These are phyloP conservation scores for Lycopodina hypogea DNA, from an alignment of 37 sponge, comb jelly and placozoan genomes.

Conservation along the genomic window DNA sequence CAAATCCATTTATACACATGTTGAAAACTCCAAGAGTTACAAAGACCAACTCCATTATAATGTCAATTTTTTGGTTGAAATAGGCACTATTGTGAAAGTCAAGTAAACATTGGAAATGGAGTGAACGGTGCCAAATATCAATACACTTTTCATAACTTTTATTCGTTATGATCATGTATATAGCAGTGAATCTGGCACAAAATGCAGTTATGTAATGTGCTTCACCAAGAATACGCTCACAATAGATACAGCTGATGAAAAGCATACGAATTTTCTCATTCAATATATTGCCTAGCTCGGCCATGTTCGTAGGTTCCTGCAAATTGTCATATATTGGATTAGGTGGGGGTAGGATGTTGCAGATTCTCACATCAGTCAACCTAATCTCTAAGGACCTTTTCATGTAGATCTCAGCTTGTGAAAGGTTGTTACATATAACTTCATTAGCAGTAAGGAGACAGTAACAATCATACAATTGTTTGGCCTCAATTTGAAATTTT, in stretches of 20 bases:
- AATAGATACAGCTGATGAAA: conserved; percentile 60
- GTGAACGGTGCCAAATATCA: conserved; percentile 75
- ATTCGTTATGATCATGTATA: conserved; percentile 69
- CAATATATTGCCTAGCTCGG: conserved; percentile 27
- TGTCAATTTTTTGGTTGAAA: conserved; percentile 80
- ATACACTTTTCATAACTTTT: conserved; percentile 52
- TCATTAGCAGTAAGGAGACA: conserved; percentile 67
- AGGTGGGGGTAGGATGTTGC: conserved; percentile 15
- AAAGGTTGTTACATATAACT: conserved; percentile 21
- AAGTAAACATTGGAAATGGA: no score
- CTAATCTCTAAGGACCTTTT: conserved; percentile 39
- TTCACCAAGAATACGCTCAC: conserved; percentile 75
- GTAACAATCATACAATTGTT: conserved; percentile 74
- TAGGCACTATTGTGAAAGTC: conserved; percentile 71
- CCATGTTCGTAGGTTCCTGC: conserved; percentile 48
- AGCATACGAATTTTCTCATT: conserved; percentile 39
- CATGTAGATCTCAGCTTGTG: conserved; percentile 24
- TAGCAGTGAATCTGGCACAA: conserved; percentile 71
- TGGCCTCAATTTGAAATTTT: conserved; percentile 21
- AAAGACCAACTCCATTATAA: conserved; percentile 72
- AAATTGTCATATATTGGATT: conserved; percentile 53
- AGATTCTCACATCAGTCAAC: background rate
- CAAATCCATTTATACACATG: conserved; percentile 51
- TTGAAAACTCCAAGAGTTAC: conserved; percentile 54
- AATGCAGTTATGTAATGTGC: conserved; percentile 81